phyloP scores from a whole-genome alignment of 2,797 vertebrate species.

The Propithecus deckenii region DNA sequence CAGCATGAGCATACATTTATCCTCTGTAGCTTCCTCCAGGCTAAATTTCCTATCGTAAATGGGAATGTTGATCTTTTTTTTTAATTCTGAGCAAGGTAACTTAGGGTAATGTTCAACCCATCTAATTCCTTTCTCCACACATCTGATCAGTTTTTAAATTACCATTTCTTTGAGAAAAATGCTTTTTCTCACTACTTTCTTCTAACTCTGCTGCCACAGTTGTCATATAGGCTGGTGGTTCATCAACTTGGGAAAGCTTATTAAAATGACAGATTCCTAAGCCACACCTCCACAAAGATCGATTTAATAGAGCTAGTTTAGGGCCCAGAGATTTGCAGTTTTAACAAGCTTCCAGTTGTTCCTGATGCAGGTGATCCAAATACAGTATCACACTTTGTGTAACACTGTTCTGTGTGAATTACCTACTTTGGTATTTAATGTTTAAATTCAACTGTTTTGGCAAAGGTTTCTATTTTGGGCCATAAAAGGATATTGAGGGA shows the following conservation, averaged over 20 bases:
- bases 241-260: background rate
- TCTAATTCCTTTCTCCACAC: background rate
- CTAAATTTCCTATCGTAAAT: slow-evolving; percentile 29
- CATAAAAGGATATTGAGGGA: background rate
- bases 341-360: slow-evolving; percentile 33
- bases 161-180: background rate
- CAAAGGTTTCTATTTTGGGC: background rate
- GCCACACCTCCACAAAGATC: background rate
- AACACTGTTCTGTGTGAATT: background rate
- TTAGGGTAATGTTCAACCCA: slow-evolving; percentile 26
- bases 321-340: background rate
- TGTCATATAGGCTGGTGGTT: background rate
- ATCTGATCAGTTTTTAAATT: slow-evolving; percentile 46
- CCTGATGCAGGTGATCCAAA: background rate
- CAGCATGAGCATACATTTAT: slow-evolving; percentile 14
- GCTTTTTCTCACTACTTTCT: background rate
- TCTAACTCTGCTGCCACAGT: background rate
- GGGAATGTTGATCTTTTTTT: slow-evolving; percentile 27
- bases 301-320: background rate
- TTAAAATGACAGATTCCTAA: background rate
- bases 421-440: slow-evolving; percentile 4
- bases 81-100: background rate
- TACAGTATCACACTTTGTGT: background rate
- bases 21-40: slow-evolving; percentile 13
- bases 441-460: slow-evolving; percentile 42